Evolutionary conservation across 2,888 invertebrate genomes (phyloP).

Genomic region (Amblyjoppa proteus): DNA sequence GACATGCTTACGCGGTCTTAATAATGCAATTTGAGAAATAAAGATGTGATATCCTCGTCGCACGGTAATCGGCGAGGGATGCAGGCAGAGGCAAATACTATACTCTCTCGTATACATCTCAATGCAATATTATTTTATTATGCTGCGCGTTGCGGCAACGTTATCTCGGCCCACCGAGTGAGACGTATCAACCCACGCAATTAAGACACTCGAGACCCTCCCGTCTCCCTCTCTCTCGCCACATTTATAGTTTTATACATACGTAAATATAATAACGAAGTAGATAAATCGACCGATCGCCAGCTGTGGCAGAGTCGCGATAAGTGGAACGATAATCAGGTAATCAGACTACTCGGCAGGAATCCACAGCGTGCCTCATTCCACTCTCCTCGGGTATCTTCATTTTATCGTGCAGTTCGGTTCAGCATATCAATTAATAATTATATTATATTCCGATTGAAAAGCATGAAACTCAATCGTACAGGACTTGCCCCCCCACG

Average conservation of each 20-base stretch:
- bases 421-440: neutral
- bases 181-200: conserved; percentile 66
- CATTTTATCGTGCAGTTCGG: neutral
- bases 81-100: conserved; percentile 24
- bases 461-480: neutral
- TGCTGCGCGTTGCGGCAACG: conserved; percentile 26
- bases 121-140: conserved; percentile 56
- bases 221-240: neutral
- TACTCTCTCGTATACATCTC: conserved; percentile 43
- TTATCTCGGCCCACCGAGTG: conserved; percentile 66
- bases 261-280: conserved; percentile 16
- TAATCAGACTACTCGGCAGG: conserved; percentile 51
- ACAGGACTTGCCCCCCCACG: too few relatives aligned
- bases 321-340: conserved; percentile 58
- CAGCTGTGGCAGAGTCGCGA: conserved; percentile 21
- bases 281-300: conserved; percentile 54
- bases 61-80: conserved; percentile 20
- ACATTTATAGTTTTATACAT: conserved; percentile 18
- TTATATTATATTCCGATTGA: neutral
- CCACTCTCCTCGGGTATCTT: neutral
- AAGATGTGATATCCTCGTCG: conserved; percentile 39
- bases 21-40: conserved; percentile 45
- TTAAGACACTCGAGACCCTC: conserved; percentile 53
- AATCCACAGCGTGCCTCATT: neutral
- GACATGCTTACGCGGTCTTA: conserved; percentile 50